phyloP scores from a whole-genome alignment of 2,113 vertebrate genomes.

The Prochilodus magdalenae region DNA sequence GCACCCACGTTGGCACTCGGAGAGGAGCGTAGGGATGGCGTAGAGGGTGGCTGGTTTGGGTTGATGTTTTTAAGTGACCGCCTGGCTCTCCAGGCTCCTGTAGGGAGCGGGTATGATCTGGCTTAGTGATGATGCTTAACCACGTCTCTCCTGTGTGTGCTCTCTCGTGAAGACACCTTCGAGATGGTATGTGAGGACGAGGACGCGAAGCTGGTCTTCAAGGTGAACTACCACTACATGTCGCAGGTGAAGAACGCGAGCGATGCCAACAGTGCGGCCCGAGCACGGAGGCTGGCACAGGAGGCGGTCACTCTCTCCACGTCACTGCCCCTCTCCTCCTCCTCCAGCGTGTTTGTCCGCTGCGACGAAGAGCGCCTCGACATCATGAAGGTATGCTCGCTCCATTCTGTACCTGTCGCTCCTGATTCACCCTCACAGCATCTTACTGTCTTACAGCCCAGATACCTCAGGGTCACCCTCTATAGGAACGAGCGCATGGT shows the following conservation, averaged over 20 bases:
- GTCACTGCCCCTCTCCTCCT: conserved; percentile 94
- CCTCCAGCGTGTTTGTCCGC: conserved; percentile 95
- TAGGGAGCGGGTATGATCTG: neutral
- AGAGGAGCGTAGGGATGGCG: neutral
- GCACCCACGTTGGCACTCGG: neutral
- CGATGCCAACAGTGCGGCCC: conserved; percentile 93
- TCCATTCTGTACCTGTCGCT: too few relatives aligned
- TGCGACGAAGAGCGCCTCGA: conserved; percentile 97
- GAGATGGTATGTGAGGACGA: conserved; percentile 99
- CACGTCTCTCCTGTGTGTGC: neutral
- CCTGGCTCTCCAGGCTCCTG: neutral
- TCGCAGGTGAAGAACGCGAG: conserved; percentile 99
- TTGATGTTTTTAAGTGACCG: neutral
- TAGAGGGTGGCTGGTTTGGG: neutral
- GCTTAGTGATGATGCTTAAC: neutral
- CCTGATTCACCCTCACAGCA: too few relatives aligned
- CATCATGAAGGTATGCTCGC: conserved; percentile 99
- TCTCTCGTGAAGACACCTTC: conserved; percentile 86
- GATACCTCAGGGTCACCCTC: too few relatives aligned
- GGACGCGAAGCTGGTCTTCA: conserved; percentile 96
- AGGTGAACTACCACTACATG: conserved; percentile 99
- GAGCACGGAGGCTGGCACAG: conserved; percentile 94
- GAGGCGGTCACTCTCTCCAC: conserved; percentile 98
- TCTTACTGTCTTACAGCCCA: too few relatives aligned
- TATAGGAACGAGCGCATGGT: too few relatives aligned